phyloP scores from a whole-genome alignment of 2,888 invertebrate species.

The Lasioglossum oenotherae region DNA sequence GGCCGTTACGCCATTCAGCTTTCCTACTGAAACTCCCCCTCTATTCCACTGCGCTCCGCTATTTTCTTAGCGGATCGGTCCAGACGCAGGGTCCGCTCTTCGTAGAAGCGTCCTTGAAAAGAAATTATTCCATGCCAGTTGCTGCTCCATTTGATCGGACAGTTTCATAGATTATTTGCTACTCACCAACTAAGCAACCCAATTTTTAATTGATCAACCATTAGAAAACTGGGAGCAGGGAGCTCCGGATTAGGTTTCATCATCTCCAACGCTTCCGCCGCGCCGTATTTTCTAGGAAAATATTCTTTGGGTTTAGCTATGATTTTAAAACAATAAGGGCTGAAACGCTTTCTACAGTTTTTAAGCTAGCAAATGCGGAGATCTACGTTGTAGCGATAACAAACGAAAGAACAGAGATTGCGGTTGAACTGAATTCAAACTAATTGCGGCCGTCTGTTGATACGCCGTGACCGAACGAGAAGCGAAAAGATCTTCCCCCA shows the following conservation, averaged over 20 bases:
- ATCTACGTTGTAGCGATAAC: too few relatives aligned
- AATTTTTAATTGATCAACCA: neutral
- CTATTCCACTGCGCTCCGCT: neutral
- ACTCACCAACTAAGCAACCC: neutral
- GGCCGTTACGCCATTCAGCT: constrained; percentile 48
- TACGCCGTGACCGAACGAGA: neutral
- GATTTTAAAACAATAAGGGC: neutral
- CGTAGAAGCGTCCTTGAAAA: neutral
- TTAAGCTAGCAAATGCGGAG: neutral
- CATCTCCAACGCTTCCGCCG: too few relatives aligned
- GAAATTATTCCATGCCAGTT: neutral
- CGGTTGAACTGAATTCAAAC: neutral
- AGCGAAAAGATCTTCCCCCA: neutral
- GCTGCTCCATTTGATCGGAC: neutral
- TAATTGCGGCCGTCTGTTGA: neutral
- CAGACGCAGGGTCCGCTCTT: neutral
- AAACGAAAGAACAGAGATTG: neutral
- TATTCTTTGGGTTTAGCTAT: neutral
- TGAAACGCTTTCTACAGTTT: neutral
- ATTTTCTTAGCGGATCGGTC: neutral
- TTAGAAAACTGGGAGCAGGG: neutral
- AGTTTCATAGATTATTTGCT: neutral
- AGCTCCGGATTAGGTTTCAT: neutral
- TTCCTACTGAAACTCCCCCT: constrained; percentile 9
- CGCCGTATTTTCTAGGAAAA: neutral